A percentile compares a stretch with the other conserved stretches of the same genome.
These are phyloP conservation scores for Sorex maritimensis DNA, from an alignment of 2,797 vertebrate species.

Conservation along the genomic window DNA sequence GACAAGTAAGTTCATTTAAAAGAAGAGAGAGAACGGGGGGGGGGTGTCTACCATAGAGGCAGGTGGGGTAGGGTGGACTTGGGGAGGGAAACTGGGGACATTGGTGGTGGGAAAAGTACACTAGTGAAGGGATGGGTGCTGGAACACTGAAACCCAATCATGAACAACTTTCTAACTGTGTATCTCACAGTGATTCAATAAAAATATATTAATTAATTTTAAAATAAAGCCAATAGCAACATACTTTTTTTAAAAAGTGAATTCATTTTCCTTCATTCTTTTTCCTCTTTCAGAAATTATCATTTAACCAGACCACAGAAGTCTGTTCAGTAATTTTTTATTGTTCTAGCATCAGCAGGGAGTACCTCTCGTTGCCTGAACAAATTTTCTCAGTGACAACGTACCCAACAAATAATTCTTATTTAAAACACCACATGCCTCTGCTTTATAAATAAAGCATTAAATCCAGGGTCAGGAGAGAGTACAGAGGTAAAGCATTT, in stretches of 20 bases:
- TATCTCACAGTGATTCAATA: too few relatives aligned
- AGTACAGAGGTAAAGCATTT: too few relatives aligned
- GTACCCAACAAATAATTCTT: slow-evolving; percentile 51
- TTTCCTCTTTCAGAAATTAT: slow-evolving; percentile 27
- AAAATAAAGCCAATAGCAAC: too few relatives aligned
- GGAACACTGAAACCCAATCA: too few relatives aligned
- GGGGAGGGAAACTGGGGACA: too few relatives aligned
- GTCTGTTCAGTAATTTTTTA: background rate
- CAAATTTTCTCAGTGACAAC: slow-evolving; percentile 26
- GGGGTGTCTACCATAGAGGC: too few relatives aligned
- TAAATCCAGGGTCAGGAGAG: slow-evolving; percentile 9
- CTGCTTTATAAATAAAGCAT: slow-evolving; percentile 40
- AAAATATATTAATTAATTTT: too few relatives aligned
- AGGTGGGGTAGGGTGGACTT: too few relatives aligned
- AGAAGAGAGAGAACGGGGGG: too few relatives aligned
- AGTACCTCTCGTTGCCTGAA: background rate
- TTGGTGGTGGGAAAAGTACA: too few relatives aligned
- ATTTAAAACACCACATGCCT: slow-evolving; percentile 15
- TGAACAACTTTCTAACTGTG: too few relatives aligned
- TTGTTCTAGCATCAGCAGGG: slow-evolving; percentile 14
- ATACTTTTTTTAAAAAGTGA: background rate
- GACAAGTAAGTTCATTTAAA: background rate
- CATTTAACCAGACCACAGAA: slow-evolving; percentile 52
- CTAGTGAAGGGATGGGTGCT: too few relatives aligned
- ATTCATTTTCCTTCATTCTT: background rate